Evolutionary conservation across 1,140 invertebrate genomes (phyloP), one percentile per base, ranked within the genome.

Genomic region (Ectropis grisescens): DNA sequence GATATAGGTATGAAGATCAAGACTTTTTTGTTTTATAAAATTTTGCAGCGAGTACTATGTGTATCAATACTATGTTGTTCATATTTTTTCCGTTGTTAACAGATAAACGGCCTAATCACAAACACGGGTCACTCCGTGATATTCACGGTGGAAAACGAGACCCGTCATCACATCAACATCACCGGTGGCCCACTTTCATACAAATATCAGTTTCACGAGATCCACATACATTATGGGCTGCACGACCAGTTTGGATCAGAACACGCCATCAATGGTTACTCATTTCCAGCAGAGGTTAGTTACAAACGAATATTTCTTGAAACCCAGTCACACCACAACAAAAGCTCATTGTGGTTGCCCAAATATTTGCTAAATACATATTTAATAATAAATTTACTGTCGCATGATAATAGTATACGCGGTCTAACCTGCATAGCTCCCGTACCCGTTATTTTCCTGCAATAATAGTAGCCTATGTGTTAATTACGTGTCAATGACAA

Each of bases 121-220:
- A 98, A 98, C 75, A 97, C 94, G 0, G 96, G 96, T 0, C 95
- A 98, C 72, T 93, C 95, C 35, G 92, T 98, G 28, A 91, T 97
- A 45, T 94, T 98, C 75, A 91, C 91, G 1, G 90, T 95, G 14
- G 93, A 96, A 58, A 93, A 94, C 56, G 90, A 92, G 49, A 90
- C 88, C 0, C 85, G 89, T 40, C 90, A 90, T 66, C 89, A 90
- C 48, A 91, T 97, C 44, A 98, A 97, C 79, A 92, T 98, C 34
- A 94, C 92, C 0, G 94, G 94, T 0, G 96, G 96, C 1, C 96
- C 96, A 2, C 85, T 98, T 11, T 95, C 95, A 30, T 99, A 98
- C 82, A 93, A 92, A 47, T 99, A 98, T 83, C 92, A 95, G 82
- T 93, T 97, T 80, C 91, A 96, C 72, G 90, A 96, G 80, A 92